A percentile compares a stretch with the other conserved stretches of the same genome.
Evolutionary conservation across 2,888 invertebrate species (phyloP).

Genomic region (Sisyra terminalis): DNA sequence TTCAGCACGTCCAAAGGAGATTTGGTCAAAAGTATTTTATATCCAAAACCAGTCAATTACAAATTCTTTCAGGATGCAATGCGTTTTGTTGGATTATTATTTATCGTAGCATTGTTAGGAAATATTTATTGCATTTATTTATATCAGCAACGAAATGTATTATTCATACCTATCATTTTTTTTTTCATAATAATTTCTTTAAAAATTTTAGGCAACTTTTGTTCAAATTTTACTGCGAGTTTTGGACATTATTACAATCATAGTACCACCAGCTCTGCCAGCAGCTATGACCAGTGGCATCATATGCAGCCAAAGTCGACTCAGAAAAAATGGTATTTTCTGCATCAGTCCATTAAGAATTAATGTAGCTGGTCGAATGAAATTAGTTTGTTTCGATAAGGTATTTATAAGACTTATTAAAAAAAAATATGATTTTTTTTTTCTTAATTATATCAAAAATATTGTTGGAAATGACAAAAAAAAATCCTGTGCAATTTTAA

Average conservation of each 20-base stretch:
- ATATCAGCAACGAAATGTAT: constrained; percentile 41
- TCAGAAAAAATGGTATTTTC: constrained; percentile 50
- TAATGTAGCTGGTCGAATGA: constrained; percentile 62
- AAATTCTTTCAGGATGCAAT: constrained; percentile 66
- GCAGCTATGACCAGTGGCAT: constrained; percentile 76
- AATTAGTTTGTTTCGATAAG: constrained; percentile 81
- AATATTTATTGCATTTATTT: constrained; percentile 52
- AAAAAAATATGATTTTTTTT: too few species aligned
- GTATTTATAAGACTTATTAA: constrained; percentile 32
- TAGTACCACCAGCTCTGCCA: constrained; percentile 83
- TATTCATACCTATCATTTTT: constrained; percentile 13
- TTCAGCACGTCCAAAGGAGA: constrained; percentile 64
- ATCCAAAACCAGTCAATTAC: constrained; percentile 58
- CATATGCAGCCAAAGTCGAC: constrained; percentile 55
- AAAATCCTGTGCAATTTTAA: too few species aligned
- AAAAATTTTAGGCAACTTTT: constrained; percentile 20
- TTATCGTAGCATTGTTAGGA: constrained; percentile 48
- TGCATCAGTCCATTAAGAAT: constrained; percentile 67
- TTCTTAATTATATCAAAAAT: too few species aligned
- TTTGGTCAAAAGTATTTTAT: constrained; percentile 61
- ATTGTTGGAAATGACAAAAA: too few species aligned
- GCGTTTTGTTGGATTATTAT: constrained; percentile 58
- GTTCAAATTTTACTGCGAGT: constrained; percentile 57
- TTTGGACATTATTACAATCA: constrained; percentile 82
- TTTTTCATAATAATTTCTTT: neutral